Evolutionary conservation across 2,888 invertebrate genomes (phyloP).

Genomic region (Ochropleura leucogaster): DNA sequence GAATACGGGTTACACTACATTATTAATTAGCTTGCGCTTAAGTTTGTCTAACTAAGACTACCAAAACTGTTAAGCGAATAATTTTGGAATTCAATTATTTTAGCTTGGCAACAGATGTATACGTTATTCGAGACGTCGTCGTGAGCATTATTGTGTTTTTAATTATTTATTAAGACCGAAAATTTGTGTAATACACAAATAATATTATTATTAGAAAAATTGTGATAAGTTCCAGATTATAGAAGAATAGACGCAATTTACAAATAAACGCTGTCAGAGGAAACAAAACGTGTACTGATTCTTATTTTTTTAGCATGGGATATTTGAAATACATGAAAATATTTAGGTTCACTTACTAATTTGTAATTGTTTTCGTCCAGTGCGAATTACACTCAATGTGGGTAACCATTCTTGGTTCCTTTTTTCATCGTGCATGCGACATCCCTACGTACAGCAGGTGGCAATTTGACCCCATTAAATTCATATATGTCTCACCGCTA

Average conservation of each 20-base stretch:
- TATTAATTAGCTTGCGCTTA: conserved; percentile 49
- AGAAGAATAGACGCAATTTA: not conserved
- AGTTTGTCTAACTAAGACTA: conserved; percentile 36
- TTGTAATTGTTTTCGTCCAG: not conserved
- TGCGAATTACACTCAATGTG: not conserved
- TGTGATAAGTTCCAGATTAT: not conserved
- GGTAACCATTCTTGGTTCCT: not conserved
- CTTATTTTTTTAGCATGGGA: not conserved
- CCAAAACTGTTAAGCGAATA: conserved; percentile 23
- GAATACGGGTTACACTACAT: conserved; percentile 48
- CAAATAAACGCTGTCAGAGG: not conserved
- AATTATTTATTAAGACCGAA: not conserved
- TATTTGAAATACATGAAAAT: not conserved
- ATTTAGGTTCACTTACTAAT: not conserved
- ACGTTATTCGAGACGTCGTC: not conserved
- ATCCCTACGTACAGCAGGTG: no score
- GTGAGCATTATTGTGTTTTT: conserved; percentile 1
- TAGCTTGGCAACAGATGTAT: conserved; percentile 28
- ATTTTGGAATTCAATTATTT: conserved; percentile 38
- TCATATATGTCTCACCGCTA: not conserved
- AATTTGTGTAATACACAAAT: not conserved
- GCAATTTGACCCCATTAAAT: not conserved
- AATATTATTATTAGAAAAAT: not conserved
- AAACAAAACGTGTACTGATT: not conserved
- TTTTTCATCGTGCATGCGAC: not conserved